Evolutionary conservation across 64 coral and sea anemone genomes (phyloP), one percentile per base, ranked within the genome.

Genomic region (Montipora capricornis): DNA sequence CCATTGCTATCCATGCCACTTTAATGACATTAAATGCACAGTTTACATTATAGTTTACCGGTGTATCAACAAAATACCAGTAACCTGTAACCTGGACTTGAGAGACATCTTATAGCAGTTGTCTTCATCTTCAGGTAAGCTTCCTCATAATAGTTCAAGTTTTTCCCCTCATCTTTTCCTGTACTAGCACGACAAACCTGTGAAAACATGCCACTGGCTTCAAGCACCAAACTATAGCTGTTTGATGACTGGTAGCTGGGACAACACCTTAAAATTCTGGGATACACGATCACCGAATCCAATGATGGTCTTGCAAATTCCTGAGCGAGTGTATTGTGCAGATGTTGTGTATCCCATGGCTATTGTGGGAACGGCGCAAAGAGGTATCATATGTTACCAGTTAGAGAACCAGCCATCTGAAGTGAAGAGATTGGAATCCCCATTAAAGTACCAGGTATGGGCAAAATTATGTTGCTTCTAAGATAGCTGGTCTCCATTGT

Each of bases 261-360:
- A 99, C 79, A 96, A 99, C 64, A 99, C 91, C 19, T 61, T 99
- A 17, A 99, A 99, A 62, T 99, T 99, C 80, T 99, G 97, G 97
- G 97, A 99, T 83, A 93, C 91, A 49, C 75, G 97, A n/a, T 88
- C 87, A 76, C 59, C 92, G 3, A 96, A 94, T 64, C 97, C 97
- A 13, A 96, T 99, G 77, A 67, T 91, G 55, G 91, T 87, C 55
- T 60, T 99, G 45, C 89, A 94, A 44, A 61, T 99, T 29, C 97
- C 97, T 4, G 97, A 99, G 69, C 81, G 97, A 48, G 95, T 95
- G 47, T 99, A 99, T 50, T 99, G 97, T 90, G 97, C 97, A 20
- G 97, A 99, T 89, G 89, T 99, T 17, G 95, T 94, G 6, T 99
- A 99, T 55, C 97, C 97, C 50, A 99, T 99, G 97, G 97, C 97